These are phyloP conservation scores for Natrix natrix DNA, from an alignment of 2,797 vertebrate species.

Conservation along the genomic window DNA sequence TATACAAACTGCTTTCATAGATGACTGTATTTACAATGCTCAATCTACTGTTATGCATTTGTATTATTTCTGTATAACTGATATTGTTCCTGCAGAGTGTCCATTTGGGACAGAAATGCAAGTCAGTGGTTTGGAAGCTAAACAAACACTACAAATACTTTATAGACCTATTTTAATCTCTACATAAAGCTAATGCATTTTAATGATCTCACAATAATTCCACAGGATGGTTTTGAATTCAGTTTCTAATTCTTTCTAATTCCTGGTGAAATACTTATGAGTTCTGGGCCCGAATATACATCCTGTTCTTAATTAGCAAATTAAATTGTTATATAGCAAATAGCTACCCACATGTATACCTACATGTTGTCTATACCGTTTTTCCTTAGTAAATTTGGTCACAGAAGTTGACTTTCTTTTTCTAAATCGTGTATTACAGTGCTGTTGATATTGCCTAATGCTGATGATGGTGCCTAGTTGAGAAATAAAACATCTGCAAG, in stretches of 20 bases:
- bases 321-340: conserved; percentile 10
- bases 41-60: conserved; percentile 19
- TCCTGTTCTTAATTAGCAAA: not conserved
- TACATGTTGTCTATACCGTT: not conserved
- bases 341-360: not conserved
- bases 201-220: conserved; percentile 31
- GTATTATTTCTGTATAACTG: not conserved
- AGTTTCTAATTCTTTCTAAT: not conserved
- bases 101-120: not conserved
- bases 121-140: not conserved
- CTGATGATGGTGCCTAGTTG: not conserved
- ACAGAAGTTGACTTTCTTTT: not conserved
- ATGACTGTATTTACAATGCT: conserved; percentile 57
- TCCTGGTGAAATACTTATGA: not conserved
- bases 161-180: conserved; percentile 46
- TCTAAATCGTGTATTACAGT: conserved; percentile 41
- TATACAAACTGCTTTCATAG: conserved; percentile 68
- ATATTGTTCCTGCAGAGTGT: not conserved
- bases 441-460: not conserved
- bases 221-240: conserved; percentile 49
- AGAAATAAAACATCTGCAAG: not conserved
- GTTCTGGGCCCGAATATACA: not conserved
- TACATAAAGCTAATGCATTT: conserved; percentile 21
- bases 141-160: conserved; percentile 47
- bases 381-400: not conserved